Percentiles rank a stretch among this genome's conserved stretches.
These are phyloP conservation scores for Troilus luridus DNA, from an alignment of 2,888 invertebrate genomes.

Conservation along the genomic window DNA sequence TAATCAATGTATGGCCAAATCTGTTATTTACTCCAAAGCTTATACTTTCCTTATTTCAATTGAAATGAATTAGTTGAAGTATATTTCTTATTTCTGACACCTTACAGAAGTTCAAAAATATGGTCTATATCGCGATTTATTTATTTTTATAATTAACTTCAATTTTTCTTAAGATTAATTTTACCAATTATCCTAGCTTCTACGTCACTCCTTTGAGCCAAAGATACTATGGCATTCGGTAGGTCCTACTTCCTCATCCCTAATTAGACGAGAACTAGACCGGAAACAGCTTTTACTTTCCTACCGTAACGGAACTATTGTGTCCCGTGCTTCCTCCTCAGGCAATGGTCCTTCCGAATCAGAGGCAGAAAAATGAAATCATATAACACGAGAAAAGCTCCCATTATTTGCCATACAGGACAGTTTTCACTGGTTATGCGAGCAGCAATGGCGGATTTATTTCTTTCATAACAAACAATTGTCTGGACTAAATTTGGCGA, in stretches of 20 bases:
- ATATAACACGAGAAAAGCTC: constrained; percentile 20
- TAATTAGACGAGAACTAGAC: constrained; percentile 49
- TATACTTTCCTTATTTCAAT: too few species aligned
- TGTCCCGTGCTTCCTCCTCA: neutral
- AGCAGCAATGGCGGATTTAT: neutral
- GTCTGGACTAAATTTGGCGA: neutral
- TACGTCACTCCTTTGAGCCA: too few species aligned
- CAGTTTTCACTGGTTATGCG: neutral
- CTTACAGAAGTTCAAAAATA: too few species aligned
- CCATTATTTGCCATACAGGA: constrained; percentile 1
- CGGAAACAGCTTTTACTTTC: constrained; percentile 47
- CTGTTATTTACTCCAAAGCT: too few species aligned
- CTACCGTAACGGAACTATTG: constrained; percentile 29
- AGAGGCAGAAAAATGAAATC: neutral
- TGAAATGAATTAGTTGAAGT: too few species aligned
- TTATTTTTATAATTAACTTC: too few species aligned
- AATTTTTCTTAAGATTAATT: too few species aligned
- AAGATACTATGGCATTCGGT: neutral
- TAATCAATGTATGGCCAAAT: too few species aligned
- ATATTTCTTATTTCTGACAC: too few species aligned
- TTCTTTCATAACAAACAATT: neutral
- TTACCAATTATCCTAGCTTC: too few species aligned
- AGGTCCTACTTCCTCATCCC: constrained; percentile 48
- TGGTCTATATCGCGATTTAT: too few species aligned
- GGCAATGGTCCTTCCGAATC: neutral